Conservation (phyloP, 2,888 invertebrate genomes). For the Sinohyriopsis cumingii region DNA sequence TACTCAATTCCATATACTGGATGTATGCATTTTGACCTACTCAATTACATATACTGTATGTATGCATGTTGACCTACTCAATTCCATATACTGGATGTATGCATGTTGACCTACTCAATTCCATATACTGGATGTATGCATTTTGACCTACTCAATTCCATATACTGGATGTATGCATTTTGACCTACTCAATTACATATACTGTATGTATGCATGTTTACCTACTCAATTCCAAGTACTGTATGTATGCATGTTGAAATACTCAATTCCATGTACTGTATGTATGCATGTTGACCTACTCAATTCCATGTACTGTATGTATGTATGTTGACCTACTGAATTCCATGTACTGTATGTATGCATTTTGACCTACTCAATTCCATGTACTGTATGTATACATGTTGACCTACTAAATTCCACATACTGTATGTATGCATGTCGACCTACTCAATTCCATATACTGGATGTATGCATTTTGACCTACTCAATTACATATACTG, state of each 20-base stretch:
- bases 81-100: conserved; percentile 73
- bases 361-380: conserved; percentile 76
- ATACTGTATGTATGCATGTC: background rate
- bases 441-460: conserved; percentile 76
- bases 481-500: conserved; percentile 62
- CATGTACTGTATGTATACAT: background rate
- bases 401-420: conserved; percentile 77
- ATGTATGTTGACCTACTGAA: conserved; percentile 63
- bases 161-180: background rate
- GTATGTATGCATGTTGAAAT: background rate
- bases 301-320: conserved; percentile 73
- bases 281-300: conserved; percentile 58
- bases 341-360: conserved; percentile 72
- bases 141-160: conserved; percentile 76
- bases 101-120: conserved; percentile 73
- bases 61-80: conserved; percentile 61
- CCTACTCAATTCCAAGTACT: conserved; percentile 76
- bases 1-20: conserved; percentile 76
- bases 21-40: conserved; percentile 55
- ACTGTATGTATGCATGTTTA: background rate
- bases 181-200: conserved; percentile 66
- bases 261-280: conserved; percentile 75
- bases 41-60: no score
- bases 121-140: conserved; percentile 66
- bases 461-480: conserved; percentile 7